Percentiles rank a stretch among this genome's conserved stretches.
Evolutionary conservation across 2,888 invertebrate genomes (phyloP).

Genomic region (Boloria selene): DNA sequence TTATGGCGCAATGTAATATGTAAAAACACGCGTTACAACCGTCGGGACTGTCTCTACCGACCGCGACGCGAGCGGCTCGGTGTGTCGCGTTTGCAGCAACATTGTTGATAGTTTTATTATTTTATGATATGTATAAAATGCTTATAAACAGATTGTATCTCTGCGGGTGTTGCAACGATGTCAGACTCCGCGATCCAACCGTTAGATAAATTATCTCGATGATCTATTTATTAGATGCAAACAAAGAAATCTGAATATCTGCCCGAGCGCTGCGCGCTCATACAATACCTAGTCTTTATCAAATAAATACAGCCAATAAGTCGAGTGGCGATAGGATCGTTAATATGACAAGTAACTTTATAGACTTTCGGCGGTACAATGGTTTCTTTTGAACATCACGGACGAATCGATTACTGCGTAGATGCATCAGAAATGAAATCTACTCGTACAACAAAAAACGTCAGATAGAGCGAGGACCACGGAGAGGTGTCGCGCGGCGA

Average conservation of each 20-base stretch:
- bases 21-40: no score
- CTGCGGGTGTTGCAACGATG: neutral
- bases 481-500: constrained; percentile 18
- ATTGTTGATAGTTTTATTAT: constrained; percentile 15
- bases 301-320: constrained; percentile 37
- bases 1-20: neutral
- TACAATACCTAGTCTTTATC: constrained; percentile 44
- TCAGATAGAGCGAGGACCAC: neutral
- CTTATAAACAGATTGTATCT: constrained; percentile 10
- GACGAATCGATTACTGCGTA: constrained; percentile 44
- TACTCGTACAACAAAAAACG: constrained; percentile 26
- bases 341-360: constrained; percentile 47
- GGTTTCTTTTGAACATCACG: constrained; percentile 43
- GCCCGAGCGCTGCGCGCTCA: constrained; percentile 36
- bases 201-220: constrained; percentile 38
- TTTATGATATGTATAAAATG: constrained; percentile 5
- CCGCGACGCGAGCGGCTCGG: neutral
- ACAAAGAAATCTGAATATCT: constrained; percentile 48
- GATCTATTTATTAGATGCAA: constrained; percentile 48
- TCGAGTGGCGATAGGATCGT: constrained; percentile 43
- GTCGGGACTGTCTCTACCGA: no score
- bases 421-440: constrained; percentile 44
- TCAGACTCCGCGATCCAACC: constrained; percentile 25
- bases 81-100: neutral
- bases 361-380: constrained; percentile 44